A percentile compares a stretch with the other conserved stretches of the same genome.
Conservation (phyloP, 2,888 invertebrate genomes). For the Enoplolaimus lenunculus region DNA sequence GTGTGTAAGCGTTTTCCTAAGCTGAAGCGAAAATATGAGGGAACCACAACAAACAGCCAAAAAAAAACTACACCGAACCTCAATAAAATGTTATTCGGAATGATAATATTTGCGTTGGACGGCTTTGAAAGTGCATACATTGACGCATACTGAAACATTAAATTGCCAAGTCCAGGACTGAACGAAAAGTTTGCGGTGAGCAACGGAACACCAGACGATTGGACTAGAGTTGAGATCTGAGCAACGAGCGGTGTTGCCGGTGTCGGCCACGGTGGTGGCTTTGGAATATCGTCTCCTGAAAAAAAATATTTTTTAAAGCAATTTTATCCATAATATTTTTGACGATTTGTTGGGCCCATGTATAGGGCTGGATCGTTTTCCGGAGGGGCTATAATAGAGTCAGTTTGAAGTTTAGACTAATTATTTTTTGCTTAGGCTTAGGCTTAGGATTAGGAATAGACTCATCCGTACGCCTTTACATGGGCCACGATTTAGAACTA, state of each 20-base stretch:
- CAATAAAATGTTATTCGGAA: slow-evolving; percentile 27
- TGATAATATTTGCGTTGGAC: slow-evolving; percentile 28
- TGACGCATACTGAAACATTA: slow-evolving; percentile 36
- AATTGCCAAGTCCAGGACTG: slow-evolving; percentile 34
- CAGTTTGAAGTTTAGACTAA: no score
- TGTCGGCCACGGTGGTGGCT: slow-evolving; percentile 14
- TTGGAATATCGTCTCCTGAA: slow-evolving; percentile 9
- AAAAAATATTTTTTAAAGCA: neutral
- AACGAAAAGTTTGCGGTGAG: slow-evolving; percentile 26
- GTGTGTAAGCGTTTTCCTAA: no score
- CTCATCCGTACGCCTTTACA: no score
- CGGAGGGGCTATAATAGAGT: no score
- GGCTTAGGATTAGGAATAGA: no score
- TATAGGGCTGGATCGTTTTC: no score
- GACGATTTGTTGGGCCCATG: no score
- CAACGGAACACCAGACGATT: neutral
- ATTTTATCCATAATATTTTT: no score
- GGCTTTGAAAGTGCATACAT: slow-evolving; percentile 28
- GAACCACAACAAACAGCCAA: no score
- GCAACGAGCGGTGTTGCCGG: neutral
- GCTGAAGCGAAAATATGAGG: no score
- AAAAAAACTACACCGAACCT: slow-evolving; percentile 21
- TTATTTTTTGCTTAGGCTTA: no score
- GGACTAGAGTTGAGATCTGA: neutral
- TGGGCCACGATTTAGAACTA: no score